Evolutionary conservation across 2,797 vertebrate species (phyloP), one percentile per base, ranked within the genome.

Genomic region (Gymnoscopelus braueri): DNA sequence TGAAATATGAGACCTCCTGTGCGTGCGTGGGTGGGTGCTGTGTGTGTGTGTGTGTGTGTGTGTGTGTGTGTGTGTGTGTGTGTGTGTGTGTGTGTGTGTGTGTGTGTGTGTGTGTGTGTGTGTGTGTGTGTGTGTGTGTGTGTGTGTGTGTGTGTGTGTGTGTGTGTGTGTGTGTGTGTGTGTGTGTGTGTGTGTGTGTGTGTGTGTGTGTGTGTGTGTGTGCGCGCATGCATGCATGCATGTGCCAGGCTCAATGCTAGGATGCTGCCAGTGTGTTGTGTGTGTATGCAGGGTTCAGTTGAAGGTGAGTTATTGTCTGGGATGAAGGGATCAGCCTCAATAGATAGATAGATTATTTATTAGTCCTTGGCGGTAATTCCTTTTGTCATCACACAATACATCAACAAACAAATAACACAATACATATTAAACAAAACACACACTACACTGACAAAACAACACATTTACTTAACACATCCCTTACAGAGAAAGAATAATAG

Each of bases 1-100:
- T 86, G 84, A 92, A 84, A 92, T 86, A 51, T 70, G 80, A 89
- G 74, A 72, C 67, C 6, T 74, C 47, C 69, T 63, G 3, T 48
- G 61, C 55, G 52, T 66, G 61, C 60, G 49, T 66, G 44, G 68
- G 50, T 63, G 63, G 32, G 3, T 67, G 48, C n/a, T 63, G 26
- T 29, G 26, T 29, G 26, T 29, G 26, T 29, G 24, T 71, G 71
- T 72, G 59, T n/a, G 19, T 48, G 61, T 69, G 56, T 63, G 60
- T 77, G 35, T 62, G 56, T 35, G 3, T 67, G 48, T 63, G 26
- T 29, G 26, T 29, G 26, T 29, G 26, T 29, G 24, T 71, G 71
- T 72, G 59, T n/a, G 19, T 48, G 61, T 69, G 56, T 63, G 60
- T 77, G 35, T 62, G 56, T 12, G 3, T 67, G 48, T 63, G 26